Evolutionary conservation across 2,888 invertebrate species (phyloP), one percentile per base, ranked within the genome.

Genomic region (Eilema caniola): DNA sequence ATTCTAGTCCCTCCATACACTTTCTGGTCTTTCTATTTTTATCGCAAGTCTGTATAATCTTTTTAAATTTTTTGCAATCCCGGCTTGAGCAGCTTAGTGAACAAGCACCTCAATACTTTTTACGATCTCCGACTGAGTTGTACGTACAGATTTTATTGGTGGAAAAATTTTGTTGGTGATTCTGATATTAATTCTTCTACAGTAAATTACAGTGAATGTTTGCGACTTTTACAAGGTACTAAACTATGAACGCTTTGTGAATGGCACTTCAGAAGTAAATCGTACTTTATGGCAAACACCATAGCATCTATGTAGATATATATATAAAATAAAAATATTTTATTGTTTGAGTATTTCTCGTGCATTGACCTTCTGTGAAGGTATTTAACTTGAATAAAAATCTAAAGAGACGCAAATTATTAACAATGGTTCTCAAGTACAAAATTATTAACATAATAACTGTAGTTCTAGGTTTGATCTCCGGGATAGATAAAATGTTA

Each of bases 181-280:
- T 76, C 73, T 62, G 64, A 70, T 70, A 72, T 78, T 78, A 70
- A 79, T 72, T 76, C 71, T 57, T 60, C 14, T 59, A 33, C 59
- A 69, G 68, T 70, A 70, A 62, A 31, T 25, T 24, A 59, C 37
- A 37, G 60, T 41, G 62, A 74, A 70, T 82, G 72, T 71, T 70
- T 61, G n/a, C 61, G 82, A 72, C 77, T 56, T 82, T 82, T 73
- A 80, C 69, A 60, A 75, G 67, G 24, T 28, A 66, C 33, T 71
- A 63, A 75, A 71, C 60, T 75, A 73, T 69, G 20, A 53, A 33
- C 59, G 10, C 31, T 63, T 59, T 23, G 37, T 41, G 31, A 62
- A 23, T 61, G 61, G 31, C 28, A 25, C 47, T 47, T 47, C 23
- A 47, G 20, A 59, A 37, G 33, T 33, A 37, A 56, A 56, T 66